These are phyloP conservation scores for Cephus spinipes DNA, from an alignment of 2,888 invertebrate genomes.

Conservation along the genomic window DNA sequence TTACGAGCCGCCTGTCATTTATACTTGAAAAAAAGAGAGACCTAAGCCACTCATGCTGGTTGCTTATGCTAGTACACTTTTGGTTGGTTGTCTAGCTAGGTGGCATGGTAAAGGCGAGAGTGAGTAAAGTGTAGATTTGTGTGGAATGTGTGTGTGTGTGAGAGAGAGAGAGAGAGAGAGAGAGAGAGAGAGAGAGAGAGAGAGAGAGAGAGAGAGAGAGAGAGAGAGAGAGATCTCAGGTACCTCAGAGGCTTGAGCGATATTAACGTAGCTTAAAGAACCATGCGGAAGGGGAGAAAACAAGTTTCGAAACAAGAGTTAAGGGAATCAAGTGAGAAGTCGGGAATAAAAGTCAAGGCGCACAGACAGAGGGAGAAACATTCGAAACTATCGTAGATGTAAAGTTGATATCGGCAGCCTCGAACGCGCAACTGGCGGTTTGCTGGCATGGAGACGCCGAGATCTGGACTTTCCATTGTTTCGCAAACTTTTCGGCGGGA, in stretches of 20 bases:
- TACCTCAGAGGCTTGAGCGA: no score
- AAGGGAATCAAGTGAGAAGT: no score
- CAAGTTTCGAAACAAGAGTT: not conserved
- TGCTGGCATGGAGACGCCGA: not conserved
- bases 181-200: conserved; percentile 17
- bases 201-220: conserved; percentile 6
- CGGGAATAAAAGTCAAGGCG: not conserved
- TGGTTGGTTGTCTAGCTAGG: conserved; percentile 5
- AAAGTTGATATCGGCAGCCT: conserved; percentile 40
- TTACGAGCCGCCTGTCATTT: no score
- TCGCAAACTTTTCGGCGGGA: conserved; percentile 46
- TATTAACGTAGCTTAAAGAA: not conserved
- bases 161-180: conserved; percentile 6
- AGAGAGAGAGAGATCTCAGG: conserved; percentile 13
- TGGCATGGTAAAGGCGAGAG: conserved; percentile 7
- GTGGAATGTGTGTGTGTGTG: not conserved
- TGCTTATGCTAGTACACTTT: not conserved
- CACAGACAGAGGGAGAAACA: conserved; percentile 25
- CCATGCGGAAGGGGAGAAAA: not conserved
- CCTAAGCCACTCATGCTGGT: not conserved
- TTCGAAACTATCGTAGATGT: conserved; percentile 42
- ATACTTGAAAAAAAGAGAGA: not conserved
- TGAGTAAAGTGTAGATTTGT: conserved; percentile 7
- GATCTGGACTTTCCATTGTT: conserved; percentile 33
- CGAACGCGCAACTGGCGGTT: not conserved